Evolutionary conservation across 2,888 invertebrate genomes (phyloP).

Genomic region (Xylota sylvarum): DNA sequence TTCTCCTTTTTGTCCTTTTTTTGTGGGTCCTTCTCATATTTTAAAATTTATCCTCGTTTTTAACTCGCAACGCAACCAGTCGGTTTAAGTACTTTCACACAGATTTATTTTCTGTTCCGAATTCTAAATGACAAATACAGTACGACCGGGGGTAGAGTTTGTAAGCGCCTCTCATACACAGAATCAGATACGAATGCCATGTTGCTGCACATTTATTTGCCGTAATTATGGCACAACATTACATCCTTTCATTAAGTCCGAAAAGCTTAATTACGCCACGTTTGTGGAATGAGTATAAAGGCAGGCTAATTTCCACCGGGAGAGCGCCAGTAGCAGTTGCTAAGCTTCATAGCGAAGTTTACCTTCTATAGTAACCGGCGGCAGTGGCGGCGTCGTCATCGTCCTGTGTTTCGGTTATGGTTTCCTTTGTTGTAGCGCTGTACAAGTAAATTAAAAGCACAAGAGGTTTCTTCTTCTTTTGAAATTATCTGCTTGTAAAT

Average conservation of each 20-base stretch:
- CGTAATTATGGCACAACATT: constrained; percentile 59
- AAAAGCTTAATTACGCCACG: constrained; percentile 66
- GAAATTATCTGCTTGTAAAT: constrained; percentile 58
- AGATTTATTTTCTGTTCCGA: constrained; percentile 15
- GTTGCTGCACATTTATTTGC: constrained; percentile 50
- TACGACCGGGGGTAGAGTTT: not conserved
- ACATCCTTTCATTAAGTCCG: constrained; percentile 71
- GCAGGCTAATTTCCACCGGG: constrained; percentile 5
- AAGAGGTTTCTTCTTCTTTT: constrained; percentile 21
- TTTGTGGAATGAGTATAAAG: constrained; percentile 20
- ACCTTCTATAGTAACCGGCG: constrained; percentile 1
- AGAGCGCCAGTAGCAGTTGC: not conserved
- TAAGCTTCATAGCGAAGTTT: constrained; percentile 21
- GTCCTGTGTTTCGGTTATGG: constrained; percentile 50
- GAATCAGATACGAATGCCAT: constrained; percentile 35
- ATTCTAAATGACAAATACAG: constrained; percentile 42
- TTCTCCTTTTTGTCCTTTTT: constrained; percentile 5
- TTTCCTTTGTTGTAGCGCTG: constrained; percentile 34
- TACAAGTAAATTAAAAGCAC: constrained; percentile 40
- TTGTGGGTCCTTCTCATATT: constrained; percentile 16
- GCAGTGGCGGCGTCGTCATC: constrained; percentile 9
- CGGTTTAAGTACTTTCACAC: not conserved
- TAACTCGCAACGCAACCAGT: not conserved
- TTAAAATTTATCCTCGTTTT: constrained; percentile 12
- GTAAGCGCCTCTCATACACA: constrained; percentile 18